Conservation (phyloP, 2,888 invertebrate genomes). For the Dromius quadrimaculatus region DNA sequence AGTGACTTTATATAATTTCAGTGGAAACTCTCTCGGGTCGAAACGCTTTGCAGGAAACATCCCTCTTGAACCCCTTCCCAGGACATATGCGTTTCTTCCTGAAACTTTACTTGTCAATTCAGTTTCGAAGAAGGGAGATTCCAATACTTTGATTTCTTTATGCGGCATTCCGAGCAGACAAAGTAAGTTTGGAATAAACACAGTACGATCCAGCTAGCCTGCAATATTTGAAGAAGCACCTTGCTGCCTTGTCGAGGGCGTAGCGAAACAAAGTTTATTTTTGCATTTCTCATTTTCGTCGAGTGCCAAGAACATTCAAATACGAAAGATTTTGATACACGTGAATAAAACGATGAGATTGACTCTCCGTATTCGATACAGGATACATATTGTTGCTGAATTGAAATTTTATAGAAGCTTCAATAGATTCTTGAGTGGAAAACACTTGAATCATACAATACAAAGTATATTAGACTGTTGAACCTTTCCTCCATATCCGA, state of each 20-base stretch:
- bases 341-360: slow-evolving; percentile 3
- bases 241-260: slow-evolving; percentile 23
- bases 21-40: too few relatives aligned
- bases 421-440: too few relatives aligned
- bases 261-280: slow-evolving; percentile 48
- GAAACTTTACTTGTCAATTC: slow-evolving; percentile 47
- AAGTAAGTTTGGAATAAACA: slow-evolving; percentile 51
- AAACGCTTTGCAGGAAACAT: too few relatives aligned
- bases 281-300: slow-evolving; percentile 45
- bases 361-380: not conserved
- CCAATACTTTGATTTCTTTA: slow-evolving; percentile 50
- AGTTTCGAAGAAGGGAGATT: slow-evolving; percentile 4
- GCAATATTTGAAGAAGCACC: slow-evolving; percentile 51
- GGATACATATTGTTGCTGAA: not conserved
- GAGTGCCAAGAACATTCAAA: slow-evolving; percentile 37
- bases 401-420: too few relatives aligned
- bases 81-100: not conserved
- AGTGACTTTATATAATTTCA: too few relatives aligned
- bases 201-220: slow-evolving; percentile 15
- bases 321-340: slow-evolving; percentile 36
- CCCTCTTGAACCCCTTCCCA: too few relatives aligned
- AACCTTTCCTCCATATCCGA: too few relatives aligned
- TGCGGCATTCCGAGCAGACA: slow-evolving; percentile 37
- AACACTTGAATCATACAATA: too few relatives aligned
- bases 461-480: too few relatives aligned